phyloP scores from a whole-genome alignment of 2,888 invertebrate genomes.

The Laothoe populi region DNA sequence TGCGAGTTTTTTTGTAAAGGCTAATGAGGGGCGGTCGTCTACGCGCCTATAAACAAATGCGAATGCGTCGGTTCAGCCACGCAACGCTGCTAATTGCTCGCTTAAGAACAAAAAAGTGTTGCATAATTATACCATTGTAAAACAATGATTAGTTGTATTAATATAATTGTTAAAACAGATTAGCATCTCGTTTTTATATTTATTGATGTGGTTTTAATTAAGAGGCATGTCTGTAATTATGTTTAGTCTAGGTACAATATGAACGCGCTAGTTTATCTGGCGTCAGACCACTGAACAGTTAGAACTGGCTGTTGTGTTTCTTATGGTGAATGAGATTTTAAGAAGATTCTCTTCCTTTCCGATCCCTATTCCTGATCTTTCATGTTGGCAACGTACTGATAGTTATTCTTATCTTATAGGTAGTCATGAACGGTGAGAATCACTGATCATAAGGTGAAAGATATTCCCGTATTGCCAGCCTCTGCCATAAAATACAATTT shows the following conservation, averaged over 20 bases:
- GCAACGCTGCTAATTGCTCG: constrained; percentile 53
- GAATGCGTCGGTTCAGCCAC: constrained; percentile 61
- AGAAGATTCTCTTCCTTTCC: too few species aligned
- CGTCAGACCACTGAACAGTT: too few species aligned
- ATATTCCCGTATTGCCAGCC: too few species aligned
- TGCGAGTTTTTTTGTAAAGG: constrained; percentile 55
- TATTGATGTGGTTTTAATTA: not conserved
- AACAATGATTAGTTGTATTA: constrained; percentile 15
- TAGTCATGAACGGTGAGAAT: too few species aligned
- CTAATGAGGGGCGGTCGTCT: constrained; percentile 66
- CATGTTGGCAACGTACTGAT: too few species aligned
- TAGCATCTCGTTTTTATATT: not conserved
- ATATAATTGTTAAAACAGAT: constrained; percentile 12
- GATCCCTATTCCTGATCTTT: too few species aligned
- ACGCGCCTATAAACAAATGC: constrained; percentile 55
- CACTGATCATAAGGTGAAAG: too few species aligned
- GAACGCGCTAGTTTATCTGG: not conserved
- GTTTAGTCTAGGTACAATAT: too few species aligned
- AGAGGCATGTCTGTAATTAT: not conserved
- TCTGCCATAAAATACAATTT: too few species aligned
- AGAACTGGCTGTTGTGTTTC: too few species aligned
- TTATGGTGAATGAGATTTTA: too few species aligned
- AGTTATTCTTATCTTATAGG: too few species aligned
- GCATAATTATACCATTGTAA: constrained; percentile 21
- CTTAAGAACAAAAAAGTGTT: constrained; percentile 31